Evolutionary conservation across 2,888 invertebrate species (phyloP).

Genomic region (Girardia tigrina): DNA sequence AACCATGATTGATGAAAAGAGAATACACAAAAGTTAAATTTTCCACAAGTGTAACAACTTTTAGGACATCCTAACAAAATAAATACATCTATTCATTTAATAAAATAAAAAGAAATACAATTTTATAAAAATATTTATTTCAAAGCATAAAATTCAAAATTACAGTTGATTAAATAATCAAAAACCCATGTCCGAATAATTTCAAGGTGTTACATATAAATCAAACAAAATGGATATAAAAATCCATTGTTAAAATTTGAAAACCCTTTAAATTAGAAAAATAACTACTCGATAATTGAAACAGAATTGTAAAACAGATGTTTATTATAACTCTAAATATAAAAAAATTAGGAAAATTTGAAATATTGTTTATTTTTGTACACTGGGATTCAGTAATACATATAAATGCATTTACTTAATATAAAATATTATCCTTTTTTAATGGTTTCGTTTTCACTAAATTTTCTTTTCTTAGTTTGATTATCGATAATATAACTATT

Average conservation of each 20-base stretch:
- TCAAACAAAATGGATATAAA: not conserved
- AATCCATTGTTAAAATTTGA: not conserved
- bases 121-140: slow-evolving; percentile 16
- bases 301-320: not conserved
- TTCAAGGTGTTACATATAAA: not conserved
- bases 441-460: not conserved
- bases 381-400: slow-evolving; percentile 23
- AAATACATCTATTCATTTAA: too few relatives aligned
- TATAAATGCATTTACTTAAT: slow-evolving; percentile 14
- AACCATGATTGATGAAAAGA: too few relatives aligned
- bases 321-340: slow-evolving; percentile 1
- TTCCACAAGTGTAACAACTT: too few relatives aligned
- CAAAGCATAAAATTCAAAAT: slow-evolving; percentile 4
- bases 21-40: too few relatives aligned
- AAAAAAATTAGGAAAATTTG: slow-evolving; percentile 11
- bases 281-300: not conserved
- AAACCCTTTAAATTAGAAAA: slow-evolving; percentile 16
- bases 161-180: not conserved
- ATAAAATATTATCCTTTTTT: not conserved
- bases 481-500: slow-evolving; percentile 15
- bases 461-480: slow-evolving; percentile 15
- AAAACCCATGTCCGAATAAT: not conserved
- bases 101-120: too few relatives aligned
- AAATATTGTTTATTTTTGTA: not conserved
- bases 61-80: too few relatives aligned